Conservation (phyloP, 2,888 invertebrate species). For the Apodemia zela region DNA sequence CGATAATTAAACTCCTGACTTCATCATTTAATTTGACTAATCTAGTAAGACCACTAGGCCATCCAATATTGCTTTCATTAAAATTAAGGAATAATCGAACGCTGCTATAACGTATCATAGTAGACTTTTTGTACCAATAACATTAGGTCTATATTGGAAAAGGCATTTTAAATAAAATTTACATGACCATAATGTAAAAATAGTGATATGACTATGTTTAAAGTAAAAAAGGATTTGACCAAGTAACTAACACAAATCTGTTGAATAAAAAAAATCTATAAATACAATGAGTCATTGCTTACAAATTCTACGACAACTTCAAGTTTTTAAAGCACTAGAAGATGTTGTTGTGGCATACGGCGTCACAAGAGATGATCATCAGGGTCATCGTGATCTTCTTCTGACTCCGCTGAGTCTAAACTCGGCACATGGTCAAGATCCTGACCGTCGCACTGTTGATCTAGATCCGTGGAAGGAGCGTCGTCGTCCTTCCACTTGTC, state of each 20-base stretch:
- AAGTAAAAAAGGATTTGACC: background rate
- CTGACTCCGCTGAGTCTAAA: constrained; percentile 68
- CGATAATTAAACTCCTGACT: no score
- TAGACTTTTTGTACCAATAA: no score
- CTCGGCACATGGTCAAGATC: constrained; percentile 71
- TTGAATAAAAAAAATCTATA: background rate
- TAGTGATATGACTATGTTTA: background rate
- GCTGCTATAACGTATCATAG: no score
- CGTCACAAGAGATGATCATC: constrained; percentile 80
- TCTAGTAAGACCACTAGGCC: no score
- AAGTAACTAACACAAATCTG: background rate
- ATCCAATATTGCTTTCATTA: no score
- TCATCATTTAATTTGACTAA: no score
- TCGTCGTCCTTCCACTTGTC: constrained; percentile 99
- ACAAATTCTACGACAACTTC: constrained; percentile 43
- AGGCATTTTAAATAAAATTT: no score
- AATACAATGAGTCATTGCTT: constrained; percentile 22
- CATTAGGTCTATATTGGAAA: no score
- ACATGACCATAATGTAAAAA: background rate
- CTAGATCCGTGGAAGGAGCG: constrained; percentile 81
- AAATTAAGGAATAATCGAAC: no score
- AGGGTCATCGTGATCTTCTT: constrained; percentile 66
- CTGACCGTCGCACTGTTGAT: constrained; percentile 74
- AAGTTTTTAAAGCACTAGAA: constrained; percentile 70
- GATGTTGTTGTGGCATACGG: constrained; percentile 62